Base-by-base conservation (phyloP, 2,113 vertebrate genomes). In the Numenius arquata region DNA sequence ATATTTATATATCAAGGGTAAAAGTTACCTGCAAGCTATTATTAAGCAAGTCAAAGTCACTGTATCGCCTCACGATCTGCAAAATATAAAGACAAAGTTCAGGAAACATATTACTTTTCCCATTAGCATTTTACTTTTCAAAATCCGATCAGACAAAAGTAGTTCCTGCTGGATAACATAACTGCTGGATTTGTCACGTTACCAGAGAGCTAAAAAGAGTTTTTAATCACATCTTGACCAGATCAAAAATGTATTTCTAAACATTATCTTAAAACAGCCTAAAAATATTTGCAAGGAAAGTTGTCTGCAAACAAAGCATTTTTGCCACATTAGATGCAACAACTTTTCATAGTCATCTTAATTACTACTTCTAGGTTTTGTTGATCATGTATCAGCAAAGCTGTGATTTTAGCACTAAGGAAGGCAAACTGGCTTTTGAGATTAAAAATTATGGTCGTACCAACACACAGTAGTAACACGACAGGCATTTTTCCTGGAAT, bases 41-140 rank as follows among this genome's bases (percentile, higher is more conserved):
- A 98, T 99, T 99, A 70, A 99, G 98, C 93, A 99, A 97, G 75
- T 99, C 99, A 80, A 99, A 99, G 98, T 99, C 99, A 83, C 99
- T 99, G 97, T 99, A 99, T 96, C 99, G 98, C 75, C 99, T 99
- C 82, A 99, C 98, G 89, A 99, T 98, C 99, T 99, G 98, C 62
- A 98, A 98, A 97, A 89, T 80, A 97, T 6, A 96, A 94, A 97
- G 66, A 96, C 32, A 92, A 80, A 66, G 48, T 41, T 91, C 65
- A 90, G 50, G 67, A 93, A 91, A 85, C 15, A 27, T 29, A 75
- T 48, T 82, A 70, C 8, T 62, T 62, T 58, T 58, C 9, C 27
- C 32, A 45, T 85, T 45, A 71, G 12, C 40, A 65, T 81, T 89
- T 87, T 65, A 41, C 6, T 85, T 17, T 53, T 87, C 74, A 78